These are phyloP conservation scores for Eupeodes luniger DNA, from an alignment of 2,888 invertebrate genomes.

Conservation along the genomic window DNA sequence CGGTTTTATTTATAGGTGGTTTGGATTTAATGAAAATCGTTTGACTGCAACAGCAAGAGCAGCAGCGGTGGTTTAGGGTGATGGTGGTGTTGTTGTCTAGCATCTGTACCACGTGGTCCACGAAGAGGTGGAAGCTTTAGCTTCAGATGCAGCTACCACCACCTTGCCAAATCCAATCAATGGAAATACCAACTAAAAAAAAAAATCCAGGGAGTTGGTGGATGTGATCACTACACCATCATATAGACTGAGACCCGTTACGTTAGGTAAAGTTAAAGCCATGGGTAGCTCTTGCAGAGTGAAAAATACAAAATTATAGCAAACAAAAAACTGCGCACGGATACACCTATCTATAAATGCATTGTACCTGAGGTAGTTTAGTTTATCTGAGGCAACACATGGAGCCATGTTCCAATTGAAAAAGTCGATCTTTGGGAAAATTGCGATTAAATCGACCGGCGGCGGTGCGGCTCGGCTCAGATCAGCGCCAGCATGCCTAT, in stretches of 20 bases:
- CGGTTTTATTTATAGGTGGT: constrained; percentile 75
- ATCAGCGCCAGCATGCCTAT: neutral
- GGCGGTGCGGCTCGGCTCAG: too few relatives aligned
- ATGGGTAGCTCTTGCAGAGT: constrained; percentile 32
- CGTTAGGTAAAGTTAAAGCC: constrained; percentile 23
- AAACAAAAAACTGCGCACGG: constrained; percentile 51
- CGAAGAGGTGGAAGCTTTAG: constrained; percentile 67
- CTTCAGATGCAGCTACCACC: constrained; percentile 32
- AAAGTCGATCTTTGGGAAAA: constrained; percentile 75
- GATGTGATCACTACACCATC: constrained; percentile 34
- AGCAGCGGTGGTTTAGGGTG: neutral
- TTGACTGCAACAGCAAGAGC: neutral
- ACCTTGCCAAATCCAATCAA: constrained; percentile 32
- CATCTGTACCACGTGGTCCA: constrained; percentile 69
- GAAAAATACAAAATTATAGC: neutral
- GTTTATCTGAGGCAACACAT: constrained; percentile 33
- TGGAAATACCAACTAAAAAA: constrained; percentile 20
- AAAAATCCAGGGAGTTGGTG: constrained; percentile 54
- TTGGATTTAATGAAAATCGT: constrained; percentile 59
- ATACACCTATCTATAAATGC: constrained; percentile 45
- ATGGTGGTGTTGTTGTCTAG: constrained; percentile 51
- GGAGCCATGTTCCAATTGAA: constrained; percentile 55
- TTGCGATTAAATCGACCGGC: constrained; percentile 69
- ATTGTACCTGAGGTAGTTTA: constrained; percentile 55
- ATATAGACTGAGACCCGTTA: constrained; percentile 32